Base-by-base conservation (phyloP, 1,140 invertebrate genomes). In the Pentalonia nigronervosa region DNA sequence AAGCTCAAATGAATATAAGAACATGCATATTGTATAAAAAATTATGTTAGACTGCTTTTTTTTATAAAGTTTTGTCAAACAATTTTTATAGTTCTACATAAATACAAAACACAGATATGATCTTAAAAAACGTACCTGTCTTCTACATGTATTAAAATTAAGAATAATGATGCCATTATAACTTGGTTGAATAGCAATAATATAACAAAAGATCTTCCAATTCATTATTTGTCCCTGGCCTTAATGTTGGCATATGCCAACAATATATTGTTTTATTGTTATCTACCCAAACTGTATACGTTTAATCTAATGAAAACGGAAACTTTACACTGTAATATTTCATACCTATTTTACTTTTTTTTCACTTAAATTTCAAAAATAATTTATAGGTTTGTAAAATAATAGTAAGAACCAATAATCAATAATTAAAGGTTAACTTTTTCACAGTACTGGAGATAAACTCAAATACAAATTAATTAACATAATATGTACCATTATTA, bases 131-230 rank as follows among this genome's bases (percentile, higher is more conserved):
- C 88, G 9, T 36, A 56, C 11, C 21, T 25, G 34, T 56, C 50
- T 56, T 89, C 23, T 34, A 89, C 21, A 9, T 17, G 7, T 3
- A 56, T 88, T 56, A 21, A 56, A 56, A 89, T 89, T 53, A 91
- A 91, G 67, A 76, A 91, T 76, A 76, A 91, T 76, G 67, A 76
- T 91, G 45, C 25, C 30, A 76, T 81, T 91, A 91, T 81, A n/a
- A 67, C 30, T 47, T 23, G 23, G 20, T 76, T 67, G 45, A 81
- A 76, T n/a, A 76, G 56, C 60, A 91, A 91, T 45, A 76, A 47
- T 47, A 50, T 91, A 91, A 45, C 41, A 91, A 67, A 76, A 91
- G 36, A 81, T 91, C 36, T 34, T 76, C 7, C 60, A n/a, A 76
- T 91, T 91, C 20, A 67, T 67, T 47, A 76, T 91, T 76, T 47